Evolutionary conservation across 2,888 invertebrate genomes (phyloP).

Genomic region (Xestia ashworthii): DNA sequence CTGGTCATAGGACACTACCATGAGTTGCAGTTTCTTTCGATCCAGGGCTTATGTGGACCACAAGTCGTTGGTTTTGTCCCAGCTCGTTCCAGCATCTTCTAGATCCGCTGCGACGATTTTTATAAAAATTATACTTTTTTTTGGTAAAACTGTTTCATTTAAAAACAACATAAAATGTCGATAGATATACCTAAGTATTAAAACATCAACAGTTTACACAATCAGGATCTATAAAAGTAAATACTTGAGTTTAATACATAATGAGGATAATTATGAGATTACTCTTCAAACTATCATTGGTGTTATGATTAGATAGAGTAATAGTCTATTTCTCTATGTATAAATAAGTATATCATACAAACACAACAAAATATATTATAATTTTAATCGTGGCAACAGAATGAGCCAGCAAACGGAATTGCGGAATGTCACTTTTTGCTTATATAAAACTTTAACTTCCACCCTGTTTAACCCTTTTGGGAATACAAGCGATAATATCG

Average conservation of each 20-base stretch:
- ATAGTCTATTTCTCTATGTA: background rate
- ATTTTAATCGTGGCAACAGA: background rate
- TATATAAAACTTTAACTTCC: background rate
- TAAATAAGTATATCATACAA: background rate
- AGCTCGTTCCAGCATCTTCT: background rate
- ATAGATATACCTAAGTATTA: background rate
- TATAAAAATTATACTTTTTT: background rate
- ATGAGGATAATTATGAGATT: background rate
- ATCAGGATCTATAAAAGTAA: background rate
- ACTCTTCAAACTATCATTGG: conserved; percentile 30
- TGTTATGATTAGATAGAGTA: background rate
- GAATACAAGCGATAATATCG: background rate
- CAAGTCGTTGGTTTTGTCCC: background rate
- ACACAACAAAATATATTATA: conserved; percentile 4
- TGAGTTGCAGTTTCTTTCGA: background rate
- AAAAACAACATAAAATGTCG: background rate
- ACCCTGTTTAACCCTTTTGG: background rate
- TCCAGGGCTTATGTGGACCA: background rate
- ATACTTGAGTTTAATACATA: background rate
- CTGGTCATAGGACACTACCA: background rate
- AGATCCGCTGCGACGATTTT: background rate
- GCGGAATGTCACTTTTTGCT: background rate
- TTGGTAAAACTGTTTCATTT: background rate
- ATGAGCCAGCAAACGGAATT: background rate
- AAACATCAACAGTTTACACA: background rate